Base-by-base conservation (phyloP, 2,888 invertebrate genomes). In the Mayetiola destructor region DNA sequence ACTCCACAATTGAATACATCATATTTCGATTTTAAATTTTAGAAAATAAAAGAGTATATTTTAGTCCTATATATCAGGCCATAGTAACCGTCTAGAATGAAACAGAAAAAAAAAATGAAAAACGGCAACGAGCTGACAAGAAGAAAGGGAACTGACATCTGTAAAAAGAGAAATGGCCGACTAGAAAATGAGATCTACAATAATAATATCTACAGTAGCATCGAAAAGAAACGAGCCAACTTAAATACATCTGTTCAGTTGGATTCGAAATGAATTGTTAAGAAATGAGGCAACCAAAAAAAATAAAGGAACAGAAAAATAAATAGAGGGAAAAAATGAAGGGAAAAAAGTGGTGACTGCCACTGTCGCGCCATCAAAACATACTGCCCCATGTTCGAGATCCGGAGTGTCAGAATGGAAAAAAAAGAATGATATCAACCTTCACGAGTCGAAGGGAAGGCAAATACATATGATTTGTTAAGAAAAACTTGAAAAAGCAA, bases 221-320 rank as follows among this genome's bases (percentile, higher is more conserved):
- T n/a, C 4, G 36, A 36, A 36, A 14, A 42, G 23, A 48, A 48
- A 48, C 23, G 27, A 48, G 48, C n/a, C n/a, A n/a, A n/a, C n/a
- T 48, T 48, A 48, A 48, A 48, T 48, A 48, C 27, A 48, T 48
- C 48, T 48, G 48, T 48, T 48, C 48, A 48, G 48, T 12, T 48
- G 48, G 29, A 48, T 48, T n/a, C n/a, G n/a, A n/a, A n/a, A n/a
- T n/a, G n/a, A n/a, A n/a, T n/a, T n/a, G n/a, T n/a, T n/a, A n/a
- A n/a, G n/a, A n/a, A n/a, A n/a, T n/a, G n/a, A n/a, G n/a, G n/a
- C n/a, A n/a, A n/a, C n/a, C n/a, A n/a, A n/a, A n/a, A n/a, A n/a
- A n/a, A n/a, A n/a, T n/a, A n/a, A n/a, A n/a, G n/a, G n/a, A n/a
- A n/a, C n/a, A n/a, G n/a, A n/a, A 16, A 27, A 48, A 48, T 48